Conservation (phyloP, 35 echinoderm and acorn worm genomes). For the Ptychodera flava region DNA sequence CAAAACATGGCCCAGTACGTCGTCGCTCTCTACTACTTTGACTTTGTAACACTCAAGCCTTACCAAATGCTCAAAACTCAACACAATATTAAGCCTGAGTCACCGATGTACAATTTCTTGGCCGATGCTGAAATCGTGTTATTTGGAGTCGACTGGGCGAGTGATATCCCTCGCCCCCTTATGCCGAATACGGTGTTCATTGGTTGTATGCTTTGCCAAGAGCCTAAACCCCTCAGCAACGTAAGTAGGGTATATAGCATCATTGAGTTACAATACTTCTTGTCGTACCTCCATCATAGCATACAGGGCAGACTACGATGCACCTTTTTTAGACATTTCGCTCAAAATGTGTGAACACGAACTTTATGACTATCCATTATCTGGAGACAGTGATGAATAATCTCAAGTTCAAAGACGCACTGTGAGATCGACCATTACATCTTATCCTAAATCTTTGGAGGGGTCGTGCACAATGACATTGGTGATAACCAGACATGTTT, state of each 20-base stretch:
- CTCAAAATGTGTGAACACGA: too few relatives aligned
- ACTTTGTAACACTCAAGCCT: background rate
- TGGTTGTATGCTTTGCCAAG: conserved; percentile 17
- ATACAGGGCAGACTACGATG: too few relatives aligned
- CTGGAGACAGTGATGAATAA: too few relatives aligned
- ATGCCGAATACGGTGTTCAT: conserved; percentile 31
- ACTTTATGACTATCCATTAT: too few relatives aligned
- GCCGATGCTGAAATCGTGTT: conserved; percentile 23
- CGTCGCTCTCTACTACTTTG: background rate
- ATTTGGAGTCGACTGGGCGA: conserved; percentile 26
- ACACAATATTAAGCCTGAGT: conserved; percentile 15
- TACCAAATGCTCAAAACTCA: conserved; percentile 20
- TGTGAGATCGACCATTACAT: too few relatives aligned
- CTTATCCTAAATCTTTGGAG: too few relatives aligned
- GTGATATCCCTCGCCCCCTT: conserved; percentile 28
- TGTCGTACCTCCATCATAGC: too few relatives aligned
- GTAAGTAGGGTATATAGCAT: conserved; percentile 23
- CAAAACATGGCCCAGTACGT: background rate
- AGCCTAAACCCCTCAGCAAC: conserved; percentile 5
- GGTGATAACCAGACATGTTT: too few relatives aligned
- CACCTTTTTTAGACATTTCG: too few relatives aligned
- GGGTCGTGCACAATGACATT: too few relatives aligned
- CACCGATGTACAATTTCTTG: conserved; percentile 5
- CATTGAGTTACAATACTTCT: too few relatives aligned
- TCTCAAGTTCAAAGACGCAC: too few relatives aligned